Base-by-base conservation (phyloP, 2,113 vertebrate species). In the Oriolus oriolus region DNA sequence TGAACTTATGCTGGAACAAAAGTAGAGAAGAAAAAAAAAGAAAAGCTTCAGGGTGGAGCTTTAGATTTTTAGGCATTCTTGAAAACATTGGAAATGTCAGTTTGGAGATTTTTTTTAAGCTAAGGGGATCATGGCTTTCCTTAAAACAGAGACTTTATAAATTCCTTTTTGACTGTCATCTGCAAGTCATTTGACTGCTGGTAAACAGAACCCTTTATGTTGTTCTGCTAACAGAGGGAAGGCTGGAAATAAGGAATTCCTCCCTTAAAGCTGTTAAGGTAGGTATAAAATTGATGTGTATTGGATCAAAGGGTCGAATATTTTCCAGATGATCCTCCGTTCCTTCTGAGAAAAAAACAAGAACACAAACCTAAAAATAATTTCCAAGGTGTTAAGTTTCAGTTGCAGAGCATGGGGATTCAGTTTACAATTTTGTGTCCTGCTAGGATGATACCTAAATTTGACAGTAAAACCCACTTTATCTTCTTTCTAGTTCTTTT, bases 131-230 rank as follows among this genome's bases (percentile, higher is more conserved):
- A 80, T 39, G 37, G 7, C 10, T 94, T 96, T 96, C 31, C 26
- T 84, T 90, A 63, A 37, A 94, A 89, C 71, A 96, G 60, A 96
- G 52, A 78, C 30, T 86, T 96, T 73, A 76, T 76, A 85, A 93
- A 97, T 93, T 96, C 93, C 70, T 95, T 84, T 95, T 92, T 87
- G 76, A 90, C 92, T 96, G 79, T 90, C 93, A 95, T 93, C 95
- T 97, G 96, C 83, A 96, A 96, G 96, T 96, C 90, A 71, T 97
- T 97, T 94, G 64, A 52, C 83, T 93, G 75, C 90, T 93, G 88
- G 66, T 96, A 95, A 94, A 89, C 90, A 96, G 90, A 96, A 89
- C 69, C 4, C 21, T 74, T 68, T 85, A 90, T 83, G 60, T 92
- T 95, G 57, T 69, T 65, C 88, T 96, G 96, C 95, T 96, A 96